Base-by-base conservation (phyloP, 2,113 vertebrate genomes). In the Myiozetetes cayanensis region DNA sequence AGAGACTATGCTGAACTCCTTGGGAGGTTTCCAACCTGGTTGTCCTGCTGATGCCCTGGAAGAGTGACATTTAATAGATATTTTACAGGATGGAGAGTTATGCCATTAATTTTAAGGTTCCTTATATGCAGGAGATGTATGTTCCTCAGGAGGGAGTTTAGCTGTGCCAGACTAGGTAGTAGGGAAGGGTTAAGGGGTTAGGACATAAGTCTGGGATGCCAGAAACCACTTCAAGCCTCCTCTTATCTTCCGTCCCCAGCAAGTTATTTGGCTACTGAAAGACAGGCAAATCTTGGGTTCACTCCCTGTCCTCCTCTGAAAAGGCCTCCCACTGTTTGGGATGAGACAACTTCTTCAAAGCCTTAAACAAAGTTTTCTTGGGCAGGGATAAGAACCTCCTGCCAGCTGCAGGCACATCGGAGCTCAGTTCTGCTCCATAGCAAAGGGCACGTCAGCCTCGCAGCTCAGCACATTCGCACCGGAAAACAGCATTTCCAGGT, bases 401-500 rank as follows among this genome's bases (percentile, higher is more conserved):
- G 8, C 44, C 20, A 4, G 47, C 68, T 44, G 52, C 44, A 17
- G 68, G 52, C 50, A 23, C 49, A 3, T 2, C 1, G 20, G 33
- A 17, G 43, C 61, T 37, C 53, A 43, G 65, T 7, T 0, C 62
- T 18, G 79, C 70, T 58, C 46, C 23, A 0, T 1, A 67, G 58
- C 68, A 18, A 39, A 68, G 74, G 50, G 75, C 43, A 4, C 3
- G 4, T 52, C 61, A 49, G 77, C 81, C 68, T 59, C 4, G 1
- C 47, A 4, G 85, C 87, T 73, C 87, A 31, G 92, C 88, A 89
- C 83, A 37, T 67, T 90, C 28, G 31, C 61, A 78, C 85, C 52
- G 55, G 94, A 96, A 96, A 95, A 35, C 52, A 75, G 56, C 87
- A 59, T 80, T 93, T 96, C 80, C 89, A 96, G 80, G 79, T 95